Percentiles rank a stretch among this genome's conserved stretches.
Conservation (phyloP, 2,888 invertebrate genomes). For the Machimus atricapillus region DNA sequence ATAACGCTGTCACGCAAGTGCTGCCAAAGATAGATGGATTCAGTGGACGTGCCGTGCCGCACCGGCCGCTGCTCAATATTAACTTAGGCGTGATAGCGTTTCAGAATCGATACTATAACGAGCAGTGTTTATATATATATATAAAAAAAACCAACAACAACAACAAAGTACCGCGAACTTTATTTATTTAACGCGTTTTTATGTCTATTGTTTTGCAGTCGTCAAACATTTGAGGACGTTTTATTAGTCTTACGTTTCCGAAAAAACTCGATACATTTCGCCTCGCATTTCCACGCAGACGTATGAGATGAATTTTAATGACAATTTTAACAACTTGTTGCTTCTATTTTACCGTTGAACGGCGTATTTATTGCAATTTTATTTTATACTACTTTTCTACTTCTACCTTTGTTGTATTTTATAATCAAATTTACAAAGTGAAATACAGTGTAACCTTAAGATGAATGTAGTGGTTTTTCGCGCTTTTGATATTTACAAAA, state of each 20-base stretch:
- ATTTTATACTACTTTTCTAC: neutral
- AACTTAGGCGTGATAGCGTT: conserved; percentile 3
- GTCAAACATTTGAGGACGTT: neutral
- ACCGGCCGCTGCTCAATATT: conserved; percentile 15
- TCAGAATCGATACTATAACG: conserved; percentile 1
- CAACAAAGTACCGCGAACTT: neutral
- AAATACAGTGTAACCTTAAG: conserved; percentile 21
- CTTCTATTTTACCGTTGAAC: conserved; percentile 13
- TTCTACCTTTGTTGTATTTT: neutral
- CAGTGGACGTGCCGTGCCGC: neutral
- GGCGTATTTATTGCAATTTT: neutral
- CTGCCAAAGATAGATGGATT: conserved; percentile 19
- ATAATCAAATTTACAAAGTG: conserved; percentile 4
- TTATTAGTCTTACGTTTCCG: neutral
- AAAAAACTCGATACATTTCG: conserved; percentile 22
- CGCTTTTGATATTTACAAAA: conserved; percentile 31
- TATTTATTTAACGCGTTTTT: conserved; percentile 28
- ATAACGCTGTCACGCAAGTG: conserved; percentile 6
- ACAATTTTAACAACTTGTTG: conserved; percentile 4
- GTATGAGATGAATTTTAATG: conserved; percentile 20
- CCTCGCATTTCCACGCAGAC: conserved; percentile 26
- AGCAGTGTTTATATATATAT: conserved; percentile 13
- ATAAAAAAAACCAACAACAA: no score
- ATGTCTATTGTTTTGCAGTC: neutral
- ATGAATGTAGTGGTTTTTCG: conserved; percentile 33